Conservation (phyloP, 2,797 vertebrate species). For the Sebastolobus alascanus region DNA sequence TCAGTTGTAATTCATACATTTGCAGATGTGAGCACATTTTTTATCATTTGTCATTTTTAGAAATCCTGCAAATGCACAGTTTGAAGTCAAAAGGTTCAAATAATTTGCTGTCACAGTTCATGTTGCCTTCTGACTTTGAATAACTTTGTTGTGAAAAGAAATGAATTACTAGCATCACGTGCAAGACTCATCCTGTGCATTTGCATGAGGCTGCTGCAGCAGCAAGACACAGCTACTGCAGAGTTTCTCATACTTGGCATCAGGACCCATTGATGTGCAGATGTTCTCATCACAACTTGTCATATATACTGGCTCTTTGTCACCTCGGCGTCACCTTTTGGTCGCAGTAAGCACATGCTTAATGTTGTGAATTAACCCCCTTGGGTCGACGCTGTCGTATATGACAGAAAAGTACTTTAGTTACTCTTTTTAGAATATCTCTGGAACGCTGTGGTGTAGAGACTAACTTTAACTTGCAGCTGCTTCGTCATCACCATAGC, state of each 20-base stretch:
- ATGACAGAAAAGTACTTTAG: no score
- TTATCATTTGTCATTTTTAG: background rate
- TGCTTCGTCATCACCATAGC: no score
- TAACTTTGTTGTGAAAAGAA: background rate
- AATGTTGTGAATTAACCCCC: no score
- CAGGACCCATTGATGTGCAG: background rate
- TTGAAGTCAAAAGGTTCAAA: background rate
- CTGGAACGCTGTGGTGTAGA: no score
- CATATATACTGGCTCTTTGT: no score
- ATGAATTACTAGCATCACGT: background rate
- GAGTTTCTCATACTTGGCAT: background rate
- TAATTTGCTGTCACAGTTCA: background rate
- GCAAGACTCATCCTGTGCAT: constrained; percentile 1
- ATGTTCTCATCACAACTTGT: background rate
- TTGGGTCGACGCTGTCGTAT: no score
- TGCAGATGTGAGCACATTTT: background rate
- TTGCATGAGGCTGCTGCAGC: background rate
- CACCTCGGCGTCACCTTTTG: no score
- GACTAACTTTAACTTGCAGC: no score
- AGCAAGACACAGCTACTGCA: background rate
- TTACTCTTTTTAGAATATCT: no score
- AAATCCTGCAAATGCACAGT: background rate
- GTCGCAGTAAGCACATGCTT: no score
- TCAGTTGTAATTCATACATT: background rate
- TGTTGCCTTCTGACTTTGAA: background rate